A percentile compares a stretch with the other conserved stretches of the same genome.
Evolutionary conservation across 1,140 invertebrate genomes (phyloP).

Genomic region (Pseudomyrmex flavicornis): DNA sequence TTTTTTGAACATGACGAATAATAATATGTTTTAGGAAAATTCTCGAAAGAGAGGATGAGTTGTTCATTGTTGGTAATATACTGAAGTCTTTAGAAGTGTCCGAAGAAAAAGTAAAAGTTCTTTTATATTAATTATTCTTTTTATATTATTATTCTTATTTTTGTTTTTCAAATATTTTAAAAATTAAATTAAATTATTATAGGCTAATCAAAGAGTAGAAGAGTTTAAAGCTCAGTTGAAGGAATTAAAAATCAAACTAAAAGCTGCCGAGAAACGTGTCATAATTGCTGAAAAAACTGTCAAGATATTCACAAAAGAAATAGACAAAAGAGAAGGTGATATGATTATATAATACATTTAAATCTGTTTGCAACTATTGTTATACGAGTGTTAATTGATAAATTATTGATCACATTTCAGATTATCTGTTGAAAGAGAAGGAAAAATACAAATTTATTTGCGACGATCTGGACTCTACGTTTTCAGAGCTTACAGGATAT

Average conservation of each 20-base stretch:
- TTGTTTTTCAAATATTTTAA: not conserved
- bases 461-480: conserved; percentile 94
- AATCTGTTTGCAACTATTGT: too few species aligned
- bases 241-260: conserved; percentile 89
- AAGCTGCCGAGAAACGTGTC: conserved; percentile 93
- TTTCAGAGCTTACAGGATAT: conserved; percentile 91
- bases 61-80: conserved; percentile 99
- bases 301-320: conserved; percentile 93
- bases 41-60: conserved; percentile 99
- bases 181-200: conserved; percentile 61
- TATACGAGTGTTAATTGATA: conserved; percentile 17
- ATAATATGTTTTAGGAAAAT: conserved; percentile 92
- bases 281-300: conserved; percentile 93
- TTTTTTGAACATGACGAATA: not conserved
- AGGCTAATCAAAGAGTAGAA: conserved; percentile 94
- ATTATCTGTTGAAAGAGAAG: conserved; percentile 91
- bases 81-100: conserved; percentile 99
- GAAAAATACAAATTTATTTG: conserved; percentile 90
- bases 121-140: not conserved
- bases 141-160: not conserved
- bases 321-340: conserved; percentile 93
- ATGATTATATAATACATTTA: not conserved
- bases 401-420: conserved; percentile 81
- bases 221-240: conserved; percentile 93
- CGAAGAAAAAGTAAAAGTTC: conserved; percentile 96